Evolutionary conservation across 2,888 invertebrate species (phyloP).

Genomic region (Brenthis hecate): DNA sequence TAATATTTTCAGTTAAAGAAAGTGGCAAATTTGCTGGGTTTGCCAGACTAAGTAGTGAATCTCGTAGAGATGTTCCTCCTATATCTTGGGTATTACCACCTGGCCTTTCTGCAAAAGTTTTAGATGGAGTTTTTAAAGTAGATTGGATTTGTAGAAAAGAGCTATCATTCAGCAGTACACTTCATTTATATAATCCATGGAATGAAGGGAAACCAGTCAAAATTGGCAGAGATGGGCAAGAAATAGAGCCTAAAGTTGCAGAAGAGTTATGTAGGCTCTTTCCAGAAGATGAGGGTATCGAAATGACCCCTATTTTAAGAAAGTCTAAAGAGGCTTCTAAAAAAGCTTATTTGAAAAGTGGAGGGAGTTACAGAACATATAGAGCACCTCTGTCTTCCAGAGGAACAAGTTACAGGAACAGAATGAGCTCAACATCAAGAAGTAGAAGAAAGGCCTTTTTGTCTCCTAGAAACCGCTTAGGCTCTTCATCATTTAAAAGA

Average conservation of each 20-base stretch:
- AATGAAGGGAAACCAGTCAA: conserved; percentile 99
- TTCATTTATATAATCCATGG: conserved; percentile 98
- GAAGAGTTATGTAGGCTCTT: conserved; percentile 97
- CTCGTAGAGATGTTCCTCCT: conserved; percentile 93
- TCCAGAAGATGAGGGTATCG: conserved; percentile 95
- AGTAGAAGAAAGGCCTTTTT: conserved; percentile 85
- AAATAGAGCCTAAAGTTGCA: conserved; percentile 97
- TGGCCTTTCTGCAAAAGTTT: conserved; percentile 94
- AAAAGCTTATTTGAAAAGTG: conserved; percentile 79
- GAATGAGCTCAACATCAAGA: conserved; percentile 74
- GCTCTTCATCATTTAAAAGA: conserved; percentile 77
- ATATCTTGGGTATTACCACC: conserved; percentile 97
- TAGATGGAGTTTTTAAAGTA: conserved; percentile 97
- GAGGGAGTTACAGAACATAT: conserved; percentile 77
- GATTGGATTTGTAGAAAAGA: conserved; percentile 99
- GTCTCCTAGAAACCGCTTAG: conserved; percentile 84
- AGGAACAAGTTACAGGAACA: conserved; percentile 76
- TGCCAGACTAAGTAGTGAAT: conserved; percentile 94
- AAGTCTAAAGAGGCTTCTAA: conserved; percentile 93
- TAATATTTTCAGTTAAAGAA: conserved; percentile 98
- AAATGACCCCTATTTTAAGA: conserved; percentile 92
- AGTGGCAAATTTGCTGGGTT: conserved; percentile 98
- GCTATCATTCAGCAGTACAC: conserved; percentile 94
- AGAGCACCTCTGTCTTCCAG: conserved; percentile 71
- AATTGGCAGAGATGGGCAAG: conserved; percentile 99